Conservation (phyloP, 2,113 vertebrate genomes). For the Cygnus buccinator region DNA sequence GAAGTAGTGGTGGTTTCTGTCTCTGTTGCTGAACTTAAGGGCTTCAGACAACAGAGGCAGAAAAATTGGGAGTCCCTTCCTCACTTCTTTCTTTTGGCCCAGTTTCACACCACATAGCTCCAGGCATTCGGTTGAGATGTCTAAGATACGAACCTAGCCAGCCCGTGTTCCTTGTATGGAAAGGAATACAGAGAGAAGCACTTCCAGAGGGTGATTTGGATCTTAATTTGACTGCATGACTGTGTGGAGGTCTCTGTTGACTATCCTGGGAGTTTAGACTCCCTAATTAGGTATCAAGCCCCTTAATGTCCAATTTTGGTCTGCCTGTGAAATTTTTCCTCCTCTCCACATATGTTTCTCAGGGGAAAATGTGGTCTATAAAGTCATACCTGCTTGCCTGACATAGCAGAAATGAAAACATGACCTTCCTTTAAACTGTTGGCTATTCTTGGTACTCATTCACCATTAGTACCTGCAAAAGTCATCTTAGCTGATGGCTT, state of each 20-base stretch:
- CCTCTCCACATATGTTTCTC: not conserved
- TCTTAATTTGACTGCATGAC: not conserved
- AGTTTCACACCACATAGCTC: not conserved
- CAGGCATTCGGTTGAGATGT: conserved; percentile 24
- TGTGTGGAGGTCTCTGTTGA: not conserved
- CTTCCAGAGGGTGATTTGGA: not conserved
- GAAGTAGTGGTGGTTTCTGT: not conserved
- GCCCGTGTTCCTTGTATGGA: conserved; percentile 32
- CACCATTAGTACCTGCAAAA: not conserved
- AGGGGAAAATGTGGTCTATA: not conserved
- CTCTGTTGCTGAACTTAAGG: not conserved
- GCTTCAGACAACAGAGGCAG: not conserved
- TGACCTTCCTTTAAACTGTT: not conserved
- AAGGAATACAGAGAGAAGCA: not conserved
- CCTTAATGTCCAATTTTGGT: not conserved
- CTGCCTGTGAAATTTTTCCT: not conserved
- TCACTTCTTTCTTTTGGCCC: conserved; percentile 6
- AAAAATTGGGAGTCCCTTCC: not conserved
- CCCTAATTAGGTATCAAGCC: not conserved
- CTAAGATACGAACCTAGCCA: not conserved
- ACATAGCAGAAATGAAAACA: not conserved
- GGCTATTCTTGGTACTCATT: not conserved
- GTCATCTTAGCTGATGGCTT: not conserved
- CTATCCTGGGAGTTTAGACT: not conserved
- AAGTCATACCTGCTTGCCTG: not conserved